Conservation (phyloP, 2,797 vertebrate species). For the Halcyon smyrnensis region DNA sequence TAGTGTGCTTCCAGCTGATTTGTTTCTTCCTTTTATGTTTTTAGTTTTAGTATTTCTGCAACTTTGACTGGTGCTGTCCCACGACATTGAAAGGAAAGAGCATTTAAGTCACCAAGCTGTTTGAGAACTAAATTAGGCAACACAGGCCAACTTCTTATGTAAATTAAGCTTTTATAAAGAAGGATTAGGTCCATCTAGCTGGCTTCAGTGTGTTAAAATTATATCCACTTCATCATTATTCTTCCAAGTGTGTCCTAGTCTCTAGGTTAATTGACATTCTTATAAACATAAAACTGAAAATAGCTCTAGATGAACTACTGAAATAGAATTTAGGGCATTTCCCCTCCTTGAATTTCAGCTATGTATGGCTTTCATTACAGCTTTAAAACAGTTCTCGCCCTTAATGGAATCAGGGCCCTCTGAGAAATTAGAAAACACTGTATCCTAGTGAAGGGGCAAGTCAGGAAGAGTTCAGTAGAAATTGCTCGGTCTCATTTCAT, state of each 20-base stretch:
- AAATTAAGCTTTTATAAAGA: constrained; percentile 75
- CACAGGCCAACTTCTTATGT: constrained; percentile 70
- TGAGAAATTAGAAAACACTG: constrained; percentile 66
- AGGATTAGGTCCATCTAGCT: constrained; percentile 79
- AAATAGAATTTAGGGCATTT: constrained; percentile 67
- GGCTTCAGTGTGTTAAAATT: constrained; percentile 75
- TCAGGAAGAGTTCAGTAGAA: constrained; percentile 68
- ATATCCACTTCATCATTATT: constrained; percentile 68
- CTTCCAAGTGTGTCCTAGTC: constrained; percentile 69
- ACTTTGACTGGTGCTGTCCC: background rate
- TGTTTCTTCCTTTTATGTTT: background rate
- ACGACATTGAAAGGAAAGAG: background rate
- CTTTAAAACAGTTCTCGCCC: constrained; percentile 66
- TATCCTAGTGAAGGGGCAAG: constrained; percentile 60
- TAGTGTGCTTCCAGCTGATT: background rate
- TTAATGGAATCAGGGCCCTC: constrained; percentile 73
- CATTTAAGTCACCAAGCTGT: constrained; percentile 47
- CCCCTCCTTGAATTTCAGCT: constrained; percentile 56
- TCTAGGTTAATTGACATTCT: constrained; percentile 82
- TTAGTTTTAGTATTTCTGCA: background rate
- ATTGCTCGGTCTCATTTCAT: constrained; percentile 67
- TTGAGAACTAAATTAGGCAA: constrained; percentile 79
- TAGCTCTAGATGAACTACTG: constrained; percentile 55
- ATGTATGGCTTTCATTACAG: constrained; percentile 54
- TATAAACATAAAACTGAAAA: constrained; percentile 76